Base-by-base conservation (phyloP, 2,888 invertebrate genomes). In the Pandemis corylana region DNA sequence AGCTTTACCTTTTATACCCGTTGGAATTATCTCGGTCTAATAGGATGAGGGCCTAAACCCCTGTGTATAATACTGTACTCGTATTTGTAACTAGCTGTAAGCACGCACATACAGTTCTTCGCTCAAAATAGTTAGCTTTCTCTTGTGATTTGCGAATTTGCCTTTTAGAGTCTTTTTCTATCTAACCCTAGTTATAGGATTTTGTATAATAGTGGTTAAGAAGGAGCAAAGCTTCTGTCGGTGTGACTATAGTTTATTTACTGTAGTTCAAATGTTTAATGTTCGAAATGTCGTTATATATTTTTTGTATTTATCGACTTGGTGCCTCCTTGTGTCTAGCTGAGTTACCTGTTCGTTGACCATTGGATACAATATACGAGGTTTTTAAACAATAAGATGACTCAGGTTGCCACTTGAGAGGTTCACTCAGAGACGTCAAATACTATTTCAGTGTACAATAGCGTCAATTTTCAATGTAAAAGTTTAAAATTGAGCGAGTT, bases 81-180 rank as follows among this genome's bases (percentile, higher is more conserved):
- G 72, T 79, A 76, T 76, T 75, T 76, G 76, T 76, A 83, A 77
- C 78, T 87, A 86, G 84, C 78, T 78, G n/a, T 90, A 91, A 89
- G 89, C 83, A 85, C 87, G 91, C 92, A 92, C 92, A 90, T 85
- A 84, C 79, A 82, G 81, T 83, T 85, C 85, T 85, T 88, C 88
- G 89, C 89, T 89, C 88, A 88, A 89, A 78, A 85, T 84, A 85
- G 51, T 74, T 69, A 69, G 88, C 92, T 93, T 92, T 80, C 84
- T 89, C 87, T 90, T 85, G 93, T 94, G 92, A 92, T 91, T 94
- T 92, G 93, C 93, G 88, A 79, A 81, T 92, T 91, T 87, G 91
- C 92, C 93, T 93, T 93, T 84, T 89, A 89, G 87, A 84, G 78
- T 86, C 86, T 88, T 89, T 83, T 83, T 88, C 85, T 89, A 90